These are phyloP conservation scores for Gryllus longicercus DNA, from an alignment of 2,888 invertebrate genomes.

Conservation along the genomic window DNA sequence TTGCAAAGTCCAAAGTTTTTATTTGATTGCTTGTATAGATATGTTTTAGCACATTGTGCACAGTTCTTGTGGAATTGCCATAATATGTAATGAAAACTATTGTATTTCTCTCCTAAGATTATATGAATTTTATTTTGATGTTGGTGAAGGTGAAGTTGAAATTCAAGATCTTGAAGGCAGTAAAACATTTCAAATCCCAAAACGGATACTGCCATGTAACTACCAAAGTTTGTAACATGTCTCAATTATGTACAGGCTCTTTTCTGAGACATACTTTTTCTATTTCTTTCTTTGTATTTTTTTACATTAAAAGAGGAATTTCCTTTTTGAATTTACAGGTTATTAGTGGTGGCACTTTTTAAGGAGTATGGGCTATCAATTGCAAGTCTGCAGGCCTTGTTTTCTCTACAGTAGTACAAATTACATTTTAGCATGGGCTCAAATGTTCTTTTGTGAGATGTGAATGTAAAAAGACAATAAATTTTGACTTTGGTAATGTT, in stretches of 20 bases:
- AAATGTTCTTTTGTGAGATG: constrained; percentile 1
- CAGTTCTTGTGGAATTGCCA: background rate
- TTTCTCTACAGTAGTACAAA: constrained; percentile 4
- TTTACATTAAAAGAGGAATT: background rate
- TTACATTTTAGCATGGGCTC: constrained; percentile 2
- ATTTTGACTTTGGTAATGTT: background rate
- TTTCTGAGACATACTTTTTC: constrained; percentile 19
- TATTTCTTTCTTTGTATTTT: background rate
- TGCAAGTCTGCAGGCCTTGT: constrained; percentile 17
- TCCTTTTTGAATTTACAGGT: constrained; percentile 22
- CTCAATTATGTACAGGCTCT: constrained; percentile 3
- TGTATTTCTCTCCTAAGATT: background rate
- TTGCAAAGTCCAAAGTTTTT: constrained; percentile 6
- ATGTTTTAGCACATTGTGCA: background rate
- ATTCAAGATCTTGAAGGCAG: background rate
- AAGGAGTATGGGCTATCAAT: background rate
- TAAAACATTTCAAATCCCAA: background rate
- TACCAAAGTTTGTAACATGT: background rate
- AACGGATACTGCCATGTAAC: background rate
- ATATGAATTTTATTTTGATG: background rate
- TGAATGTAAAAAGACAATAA: constrained; percentile 1
- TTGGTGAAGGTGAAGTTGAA: background rate
- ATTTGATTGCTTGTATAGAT: background rate
- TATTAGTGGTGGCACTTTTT: background rate
- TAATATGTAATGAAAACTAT: background rate